A percentile compares a stretch with the other conserved stretches of the same genome.
Evolutionary conservation across 2,888 invertebrate species (phyloP).

Genomic region (Trissolcus brochymenae): DNA sequence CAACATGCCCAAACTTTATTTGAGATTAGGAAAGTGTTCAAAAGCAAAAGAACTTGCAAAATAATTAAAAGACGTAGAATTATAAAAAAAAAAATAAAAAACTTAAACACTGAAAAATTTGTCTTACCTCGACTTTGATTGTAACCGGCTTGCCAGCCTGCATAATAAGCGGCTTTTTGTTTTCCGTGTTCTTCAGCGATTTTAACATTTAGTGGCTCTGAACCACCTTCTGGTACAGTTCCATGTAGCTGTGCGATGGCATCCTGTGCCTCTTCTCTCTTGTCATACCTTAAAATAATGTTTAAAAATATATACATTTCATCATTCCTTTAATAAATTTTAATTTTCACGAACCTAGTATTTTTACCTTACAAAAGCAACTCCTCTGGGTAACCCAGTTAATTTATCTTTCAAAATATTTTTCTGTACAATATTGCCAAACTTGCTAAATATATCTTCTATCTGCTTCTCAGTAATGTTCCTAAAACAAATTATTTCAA

Average conservation of each 20-base stretch:
- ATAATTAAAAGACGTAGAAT: neutral
- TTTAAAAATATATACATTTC: too few relatives aligned
- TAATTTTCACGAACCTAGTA: too few relatives aligned
- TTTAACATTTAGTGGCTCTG: constrained; percentile 89
- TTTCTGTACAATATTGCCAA: constrained; percentile 93
- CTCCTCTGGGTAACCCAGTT: constrained; percentile 91
- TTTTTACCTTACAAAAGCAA: constrained; percentile 92
- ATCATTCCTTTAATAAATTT: too few relatives aligned
- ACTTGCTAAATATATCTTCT: constrained; percentile 90
- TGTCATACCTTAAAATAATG: constrained; percentile 82
- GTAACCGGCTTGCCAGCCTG: constrained; percentile 83
- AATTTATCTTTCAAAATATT: constrained; percentile 93
- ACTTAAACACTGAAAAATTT: neutral
- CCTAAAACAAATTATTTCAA: constrained; percentile 63
- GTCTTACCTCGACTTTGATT: constrained; percentile 79
- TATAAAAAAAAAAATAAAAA: neutral
- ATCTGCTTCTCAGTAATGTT: constrained; percentile 89
- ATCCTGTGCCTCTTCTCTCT: constrained; percentile 91
- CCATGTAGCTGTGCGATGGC: constrained; percentile 92
- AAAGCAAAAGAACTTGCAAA: neutral
- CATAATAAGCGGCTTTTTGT: constrained; percentile 86
- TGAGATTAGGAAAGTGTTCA: neutral
- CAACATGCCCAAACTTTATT: neutral
- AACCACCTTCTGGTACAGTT: constrained; percentile 88
- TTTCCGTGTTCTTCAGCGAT: constrained; percentile 92